A percentile compares a stretch with the other conserved stretches of the same genome.
phyloP scores from a whole-genome alignment of 64 coral and sea anemone species.

The Anthopleura sola region DNA sequence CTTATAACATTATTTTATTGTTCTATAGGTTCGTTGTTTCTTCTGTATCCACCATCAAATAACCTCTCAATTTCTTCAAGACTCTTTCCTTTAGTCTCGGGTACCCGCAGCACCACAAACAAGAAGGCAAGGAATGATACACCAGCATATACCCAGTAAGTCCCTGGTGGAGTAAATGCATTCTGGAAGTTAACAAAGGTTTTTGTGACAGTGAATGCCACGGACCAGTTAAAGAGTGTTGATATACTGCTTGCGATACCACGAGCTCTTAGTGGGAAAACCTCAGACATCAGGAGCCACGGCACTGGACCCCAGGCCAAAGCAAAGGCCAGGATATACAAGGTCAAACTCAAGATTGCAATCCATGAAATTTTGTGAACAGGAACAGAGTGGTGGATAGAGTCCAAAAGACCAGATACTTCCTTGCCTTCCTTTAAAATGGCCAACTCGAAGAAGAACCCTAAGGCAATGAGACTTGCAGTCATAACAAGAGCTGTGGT shows the following conservation, averaged over 20 bases:
- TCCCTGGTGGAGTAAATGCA: slow-evolving; percentile 44
- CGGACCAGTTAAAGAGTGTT: slow-evolving; percentile 35
- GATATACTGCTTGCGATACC: slow-evolving; percentile 55
- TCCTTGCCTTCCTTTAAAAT: neutral
- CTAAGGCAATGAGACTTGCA: slow-evolving; percentile 39
- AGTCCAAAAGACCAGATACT: slow-evolving; percentile 2
- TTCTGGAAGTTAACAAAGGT: slow-evolving; percentile 40
- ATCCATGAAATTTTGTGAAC: slow-evolving; percentile 62
- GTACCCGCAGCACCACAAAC: slow-evolving; percentile 47
- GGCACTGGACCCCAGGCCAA: slow-evolving; percentile 89
- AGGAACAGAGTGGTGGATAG: slow-evolving; percentile 56
- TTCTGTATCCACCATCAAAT: neutral
- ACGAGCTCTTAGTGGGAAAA: slow-evolving; percentile 65
- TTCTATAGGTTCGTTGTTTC: neutral
- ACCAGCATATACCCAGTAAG: slow-evolving; percentile 59
- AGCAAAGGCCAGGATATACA: slow-evolving; percentile 46
- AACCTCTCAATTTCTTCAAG: slow-evolving; percentile 68
- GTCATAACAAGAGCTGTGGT: slow-evolving; percentile 44
- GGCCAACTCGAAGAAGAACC: slow-evolving; percentile 65
- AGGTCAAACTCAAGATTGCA: slow-evolving; percentile 39
- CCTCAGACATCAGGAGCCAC: slow-evolving; percentile 76
- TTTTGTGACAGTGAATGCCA: slow-evolving; percentile 60
- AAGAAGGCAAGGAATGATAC: slow-evolving; percentile 26
- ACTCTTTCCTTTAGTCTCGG: slow-evolving; percentile 72
- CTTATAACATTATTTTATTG: neutral